phyloP scores from a whole-genome alignment of 2,113 vertebrate genomes.

The Paracanthobrama guichenoti region DNA sequence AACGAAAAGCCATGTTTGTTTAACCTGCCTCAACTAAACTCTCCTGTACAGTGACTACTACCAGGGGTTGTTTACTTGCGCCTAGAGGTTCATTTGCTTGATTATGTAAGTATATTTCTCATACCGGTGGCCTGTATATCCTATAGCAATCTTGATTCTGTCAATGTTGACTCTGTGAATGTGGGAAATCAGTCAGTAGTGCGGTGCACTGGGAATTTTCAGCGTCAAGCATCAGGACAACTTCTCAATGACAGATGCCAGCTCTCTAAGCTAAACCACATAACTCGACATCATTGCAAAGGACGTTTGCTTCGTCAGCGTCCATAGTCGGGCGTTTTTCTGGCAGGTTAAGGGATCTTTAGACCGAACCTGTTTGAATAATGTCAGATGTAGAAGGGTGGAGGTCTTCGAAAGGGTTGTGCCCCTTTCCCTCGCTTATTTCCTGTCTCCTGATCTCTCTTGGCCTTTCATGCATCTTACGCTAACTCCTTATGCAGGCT shows the following conservation, averaged over 20 bases:
- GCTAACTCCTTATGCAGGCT: slow-evolving; percentile 57
- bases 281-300: slow-evolving; percentile 54
- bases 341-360: slow-evolving; percentile 29
- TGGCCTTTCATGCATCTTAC: slow-evolving; percentile 57
- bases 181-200: slow-evolving; percentile 48
- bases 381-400: slow-evolving; percentile 55
- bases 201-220: slow-evolving; percentile 55
- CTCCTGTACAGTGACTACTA: neutral
- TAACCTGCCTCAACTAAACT: slow-evolving; percentile 12
- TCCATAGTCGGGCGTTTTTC: neutral
- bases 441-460: slow-evolving; percentile 56
- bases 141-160: slow-evolving; percentile 33
- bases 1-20: neutral
- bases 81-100: neutral
- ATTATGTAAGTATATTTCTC: slow-evolving; percentile 41
- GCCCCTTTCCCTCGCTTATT: slow-evolving; percentile 59
- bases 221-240: slow-evolving; percentile 68
- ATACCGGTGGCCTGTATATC: neutral
- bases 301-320: slow-evolving; percentile 35
- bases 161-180: slow-evolving; percentile 53
- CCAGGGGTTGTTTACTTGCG: neutral
- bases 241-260: slow-evolving; percentile 66
- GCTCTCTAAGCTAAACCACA: slow-evolving; percentile 41
- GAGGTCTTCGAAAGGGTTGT: slow-evolving; percentile 53
- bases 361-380: slow-evolving; percentile 59